Percentiles rank a stretch among this genome's conserved stretches.
Conservation (phyloP, 1,140 invertebrate species). For the Arion vulgaris region DNA sequence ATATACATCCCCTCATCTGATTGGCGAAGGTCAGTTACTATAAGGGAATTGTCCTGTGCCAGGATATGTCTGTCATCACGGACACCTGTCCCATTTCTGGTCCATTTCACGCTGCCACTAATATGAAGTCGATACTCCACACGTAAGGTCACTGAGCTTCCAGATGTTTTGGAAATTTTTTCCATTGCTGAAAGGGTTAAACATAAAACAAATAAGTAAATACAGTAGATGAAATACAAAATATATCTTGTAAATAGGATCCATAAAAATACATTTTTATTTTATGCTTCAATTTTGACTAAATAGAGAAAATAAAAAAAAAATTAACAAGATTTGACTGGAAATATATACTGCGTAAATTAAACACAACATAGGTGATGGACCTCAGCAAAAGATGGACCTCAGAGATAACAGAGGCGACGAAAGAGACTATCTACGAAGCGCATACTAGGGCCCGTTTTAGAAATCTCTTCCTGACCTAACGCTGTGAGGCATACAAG, state of each 20-base stretch:
- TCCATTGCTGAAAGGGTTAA: conserved; percentile 41
- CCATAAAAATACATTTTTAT: too few relatives aligned
- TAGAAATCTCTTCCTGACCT: too few relatives aligned
- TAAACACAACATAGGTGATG: too few relatives aligned
- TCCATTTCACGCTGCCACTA: conserved; percentile 49
- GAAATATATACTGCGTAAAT: too few relatives aligned
- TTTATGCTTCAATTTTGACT: neutral
- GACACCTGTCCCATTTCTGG: conserved; percentile 41
- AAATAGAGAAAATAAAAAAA: neutral
- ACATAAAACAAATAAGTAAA: neutral
- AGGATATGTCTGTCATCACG: conserved; percentile 45
- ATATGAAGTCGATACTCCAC: conserved; percentile 50
- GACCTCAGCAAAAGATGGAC: too few relatives aligned
- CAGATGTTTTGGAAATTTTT: conserved; percentile 45
- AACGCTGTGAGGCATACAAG: too few relatives aligned
- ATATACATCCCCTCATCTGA: conserved; percentile 45
- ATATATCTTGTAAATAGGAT: too few relatives aligned
- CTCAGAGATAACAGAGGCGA: too few relatives aligned
- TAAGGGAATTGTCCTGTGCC: conserved; percentile 50
- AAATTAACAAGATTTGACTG: too few relatives aligned
- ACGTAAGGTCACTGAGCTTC: conserved; percentile 44
- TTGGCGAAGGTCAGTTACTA: conserved; percentile 45
- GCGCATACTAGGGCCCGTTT: too few relatives aligned
- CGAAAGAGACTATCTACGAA: too few relatives aligned
- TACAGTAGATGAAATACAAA: too few relatives aligned